These are phyloP conservation scores for Vultur gryphus DNA, from an alignment of 2,797 vertebrate genomes.

Conservation along the genomic window DNA sequence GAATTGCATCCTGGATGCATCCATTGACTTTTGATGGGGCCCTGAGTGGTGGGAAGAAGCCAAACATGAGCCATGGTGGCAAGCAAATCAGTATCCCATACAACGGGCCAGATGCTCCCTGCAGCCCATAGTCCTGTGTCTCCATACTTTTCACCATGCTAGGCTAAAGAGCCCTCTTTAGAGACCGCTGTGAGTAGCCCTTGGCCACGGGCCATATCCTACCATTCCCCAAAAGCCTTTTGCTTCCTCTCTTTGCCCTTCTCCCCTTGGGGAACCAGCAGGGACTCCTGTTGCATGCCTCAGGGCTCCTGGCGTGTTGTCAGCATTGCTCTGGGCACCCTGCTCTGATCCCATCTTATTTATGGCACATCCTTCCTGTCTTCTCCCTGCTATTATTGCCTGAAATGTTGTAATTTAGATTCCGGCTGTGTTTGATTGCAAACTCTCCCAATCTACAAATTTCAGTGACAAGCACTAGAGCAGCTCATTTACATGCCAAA, in stretches of 20 bases:
- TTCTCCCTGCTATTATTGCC: background rate
- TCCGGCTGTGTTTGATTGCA: slow-evolving; percentile 54
- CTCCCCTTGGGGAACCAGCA: background rate
- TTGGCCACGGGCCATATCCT: background rate
- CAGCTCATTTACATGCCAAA: slow-evolving; percentile 48
- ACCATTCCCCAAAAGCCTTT: background rate
- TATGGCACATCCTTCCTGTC: slow-evolving; percentile 5
- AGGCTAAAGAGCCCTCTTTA: background rate
- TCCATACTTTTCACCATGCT: background rate
- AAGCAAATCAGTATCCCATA: background rate
- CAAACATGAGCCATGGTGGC: background rate
- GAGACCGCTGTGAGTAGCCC: fast-evolving
- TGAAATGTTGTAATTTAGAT: slow-evolving; percentile 38
- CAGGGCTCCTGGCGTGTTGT: background rate
- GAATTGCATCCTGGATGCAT: background rate
- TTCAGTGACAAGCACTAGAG: slow-evolving; percentile 1
- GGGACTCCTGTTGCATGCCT: background rate
- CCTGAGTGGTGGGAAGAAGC: background rate
- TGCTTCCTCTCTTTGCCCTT: background rate
- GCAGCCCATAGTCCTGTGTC: background rate
- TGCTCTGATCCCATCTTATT: background rate
- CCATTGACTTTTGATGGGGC: background rate
- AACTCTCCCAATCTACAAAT: slow-evolving; percentile 28
- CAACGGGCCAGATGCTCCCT: background rate
- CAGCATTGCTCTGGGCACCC: background rate